Percentiles rank a stretch among this genome's conserved stretches.
Evolutionary conservation across 2,113 vertebrate species (phyloP).

Genomic region (Pachypanchax playfairii): DNA sequence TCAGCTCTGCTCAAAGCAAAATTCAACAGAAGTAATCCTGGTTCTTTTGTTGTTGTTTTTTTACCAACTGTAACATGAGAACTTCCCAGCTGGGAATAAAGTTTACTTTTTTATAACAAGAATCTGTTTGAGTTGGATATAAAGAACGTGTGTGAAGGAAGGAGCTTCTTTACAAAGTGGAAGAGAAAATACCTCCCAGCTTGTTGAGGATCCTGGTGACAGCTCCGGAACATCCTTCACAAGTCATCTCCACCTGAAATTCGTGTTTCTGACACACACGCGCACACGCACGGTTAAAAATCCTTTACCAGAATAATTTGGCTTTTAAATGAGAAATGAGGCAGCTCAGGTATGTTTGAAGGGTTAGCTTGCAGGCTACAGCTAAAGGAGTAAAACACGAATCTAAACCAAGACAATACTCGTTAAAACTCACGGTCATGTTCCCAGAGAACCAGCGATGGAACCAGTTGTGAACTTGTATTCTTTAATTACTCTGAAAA

Average conservation of each 20-base stretch:
- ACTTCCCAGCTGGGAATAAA: too few species aligned
- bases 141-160: too few species aligned
- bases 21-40: too few species aligned
- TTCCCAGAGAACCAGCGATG: neutral
- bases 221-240: conserved; percentile 90
- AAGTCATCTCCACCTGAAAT: conserved; percentile 96
- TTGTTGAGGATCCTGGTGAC: conserved; percentile 89
- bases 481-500: neutral
- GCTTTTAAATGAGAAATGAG: neutral
- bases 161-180: too few species aligned
- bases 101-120: too few species aligned
- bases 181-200: conserved; percentile 75
- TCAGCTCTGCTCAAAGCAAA: too few species aligned
- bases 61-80: too few species aligned
- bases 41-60: too few species aligned
- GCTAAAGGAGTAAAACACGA: neutral
- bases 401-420: neutral
- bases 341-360: neutral
- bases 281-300: too few species aligned
- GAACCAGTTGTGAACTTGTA: neutral
- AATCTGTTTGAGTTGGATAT: too few species aligned
- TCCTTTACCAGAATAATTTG: neutral
- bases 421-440: conserved; percentile 59
- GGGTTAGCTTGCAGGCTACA: conserved; percentile 5
- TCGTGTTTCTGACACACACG: conserved; percentile 87